phyloP scores from a whole-genome alignment of 2,888 invertebrate species.

The Panorpa germanica region DNA sequence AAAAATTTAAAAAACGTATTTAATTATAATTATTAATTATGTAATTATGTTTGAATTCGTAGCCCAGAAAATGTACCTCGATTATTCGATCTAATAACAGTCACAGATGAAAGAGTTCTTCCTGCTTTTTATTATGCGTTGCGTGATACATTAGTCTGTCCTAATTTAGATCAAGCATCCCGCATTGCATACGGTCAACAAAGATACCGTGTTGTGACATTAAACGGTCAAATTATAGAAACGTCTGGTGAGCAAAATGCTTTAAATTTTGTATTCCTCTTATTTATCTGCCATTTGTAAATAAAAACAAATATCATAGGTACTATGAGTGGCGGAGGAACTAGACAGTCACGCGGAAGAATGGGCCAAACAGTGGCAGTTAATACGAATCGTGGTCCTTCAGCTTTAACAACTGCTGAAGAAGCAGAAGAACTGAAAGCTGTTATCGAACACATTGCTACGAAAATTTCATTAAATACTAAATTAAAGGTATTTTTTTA shows the following conservation, averaged over 20 bases:
- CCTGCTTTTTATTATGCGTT: slow-evolving; percentile 86
- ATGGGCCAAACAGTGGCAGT: slow-evolving; percentile 59
- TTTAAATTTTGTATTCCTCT: too few species aligned
- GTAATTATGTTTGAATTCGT: too few species aligned
- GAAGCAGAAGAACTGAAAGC: too few species aligned
- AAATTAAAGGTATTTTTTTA: too few species aligned
- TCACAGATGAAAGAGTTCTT: slow-evolving; percentile 53
- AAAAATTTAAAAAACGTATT: too few species aligned
- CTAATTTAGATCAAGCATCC: slow-evolving; percentile 73
- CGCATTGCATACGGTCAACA: slow-evolving; percentile 63
- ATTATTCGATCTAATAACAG: slow-evolving; percentile 73
- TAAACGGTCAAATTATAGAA: slow-evolving; percentile 75
- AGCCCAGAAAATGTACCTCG: slow-evolving; percentile 80
- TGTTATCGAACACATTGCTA: too few species aligned
- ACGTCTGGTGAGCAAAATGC: slow-evolving; percentile 45
- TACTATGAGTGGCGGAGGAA: slow-evolving; percentile 95
- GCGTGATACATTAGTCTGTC: slow-evolving; percentile 72
- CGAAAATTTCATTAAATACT: too few species aligned
- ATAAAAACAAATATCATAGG: too few species aligned
- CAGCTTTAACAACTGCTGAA: too few species aligned
- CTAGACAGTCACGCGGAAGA: slow-evolving; percentile 46
- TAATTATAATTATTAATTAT: too few species aligned
- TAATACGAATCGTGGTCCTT: too few species aligned
- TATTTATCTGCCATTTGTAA: too few species aligned
- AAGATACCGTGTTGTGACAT: slow-evolving; percentile 70